Evolutionary conservation across 2,797 vertebrate species (phyloP).

Genomic region (Loriculus beryllinus): DNA sequence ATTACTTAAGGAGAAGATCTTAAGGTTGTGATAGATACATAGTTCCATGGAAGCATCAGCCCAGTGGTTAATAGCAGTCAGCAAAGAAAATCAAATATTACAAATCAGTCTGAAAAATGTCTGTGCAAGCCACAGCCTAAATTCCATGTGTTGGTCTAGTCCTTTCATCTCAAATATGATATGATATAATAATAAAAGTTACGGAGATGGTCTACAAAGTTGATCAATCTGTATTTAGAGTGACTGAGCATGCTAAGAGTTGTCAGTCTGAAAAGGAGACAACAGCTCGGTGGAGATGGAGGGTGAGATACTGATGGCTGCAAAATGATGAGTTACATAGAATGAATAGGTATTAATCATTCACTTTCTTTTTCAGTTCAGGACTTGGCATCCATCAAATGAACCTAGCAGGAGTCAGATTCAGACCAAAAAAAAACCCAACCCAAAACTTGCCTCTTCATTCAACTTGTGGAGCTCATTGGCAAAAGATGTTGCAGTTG

Average conservation of each 20-base stretch:
- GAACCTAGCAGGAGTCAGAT: not conserved
- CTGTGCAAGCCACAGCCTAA: not conserved
- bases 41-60: not conserved
- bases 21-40: not conserved
- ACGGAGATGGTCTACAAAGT: not conserved
- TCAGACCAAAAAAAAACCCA: not conserved
- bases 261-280: not conserved
- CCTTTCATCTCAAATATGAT: not conserved
- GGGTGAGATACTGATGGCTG: not conserved
- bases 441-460: not conserved
- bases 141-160: not conserved
- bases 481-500: not conserved
- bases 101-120: not conserved
- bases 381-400: not conserved
- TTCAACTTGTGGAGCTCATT: not conserved
- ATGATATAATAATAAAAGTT: not conserved
- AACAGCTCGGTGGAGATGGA: not conserved
- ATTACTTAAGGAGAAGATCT: not conserved
- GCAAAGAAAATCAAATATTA: not conserved
- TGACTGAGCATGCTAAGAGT: not conserved
- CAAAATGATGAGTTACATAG: not conserved
- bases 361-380: not conserved
- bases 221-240: not conserved
- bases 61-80: not conserved
- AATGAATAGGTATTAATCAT: not conserved